phyloP scores from a whole-genome alignment of 2,888 invertebrate genomes.

The Saturnia japonica region DNA sequence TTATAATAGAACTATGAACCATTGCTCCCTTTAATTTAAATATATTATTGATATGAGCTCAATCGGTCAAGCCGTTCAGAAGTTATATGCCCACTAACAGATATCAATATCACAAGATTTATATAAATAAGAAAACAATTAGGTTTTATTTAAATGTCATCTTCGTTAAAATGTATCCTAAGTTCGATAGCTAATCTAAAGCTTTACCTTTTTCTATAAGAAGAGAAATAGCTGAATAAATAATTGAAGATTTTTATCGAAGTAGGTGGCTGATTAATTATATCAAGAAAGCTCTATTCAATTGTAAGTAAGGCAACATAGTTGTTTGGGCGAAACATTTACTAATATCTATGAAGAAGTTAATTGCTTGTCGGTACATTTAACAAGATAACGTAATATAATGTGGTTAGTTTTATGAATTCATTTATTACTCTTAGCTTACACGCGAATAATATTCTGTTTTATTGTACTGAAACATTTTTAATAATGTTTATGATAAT shows the following conservation, averaged over 20 bases:
- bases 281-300: not conserved
- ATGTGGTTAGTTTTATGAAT: not conserved
- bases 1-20: no score
- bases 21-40: no score
- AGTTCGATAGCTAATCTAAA: slow-evolving; percentile 22
- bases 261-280: not conserved
- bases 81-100: no score
- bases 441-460: not conserved
- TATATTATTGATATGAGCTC: no score
- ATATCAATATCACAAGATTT: no score
- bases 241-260: not conserved
- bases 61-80: no score
- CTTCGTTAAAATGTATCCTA: slow-evolving; percentile 51
- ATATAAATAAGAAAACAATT: slow-evolving; percentile 27
- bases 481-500: no score
- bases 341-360: not conserved
- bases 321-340: not conserved
- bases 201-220: slow-evolving; percentile 19
- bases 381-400: not conserved
- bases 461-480: not conserved
- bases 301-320: not conserved
- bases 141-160: slow-evolving; percentile 57
- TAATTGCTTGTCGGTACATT: not conserved
- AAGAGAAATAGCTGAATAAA: not conserved
- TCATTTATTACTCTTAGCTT: not conserved